Percentiles rank a stretch among this genome's conserved stretches.
Conservation (phyloP, 2,888 invertebrate genomes). For the Lomographa bimaculata region DNA sequence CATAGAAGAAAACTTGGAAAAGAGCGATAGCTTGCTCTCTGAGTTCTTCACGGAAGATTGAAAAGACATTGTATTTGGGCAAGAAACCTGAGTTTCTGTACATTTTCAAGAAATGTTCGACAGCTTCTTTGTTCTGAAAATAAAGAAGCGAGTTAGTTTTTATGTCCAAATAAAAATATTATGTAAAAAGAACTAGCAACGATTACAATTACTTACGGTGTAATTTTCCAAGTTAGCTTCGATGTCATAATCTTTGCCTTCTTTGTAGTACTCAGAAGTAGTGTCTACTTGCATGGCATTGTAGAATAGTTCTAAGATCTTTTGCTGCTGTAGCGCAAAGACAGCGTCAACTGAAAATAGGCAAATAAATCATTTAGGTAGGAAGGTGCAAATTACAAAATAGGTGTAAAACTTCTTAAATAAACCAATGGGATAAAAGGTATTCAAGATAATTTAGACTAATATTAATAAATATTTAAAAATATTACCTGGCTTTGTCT, state of each 20-base stretch:
- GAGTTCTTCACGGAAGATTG: slow-evolving; percentile 72
- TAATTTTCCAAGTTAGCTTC: slow-evolving; percentile 63
- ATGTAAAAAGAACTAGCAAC: neutral
- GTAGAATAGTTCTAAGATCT: slow-evolving; percentile 69
- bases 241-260: slow-evolving; percentile 59
- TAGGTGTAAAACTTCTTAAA: no score
- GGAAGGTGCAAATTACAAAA: no score
- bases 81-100: slow-evolving; percentile 74
- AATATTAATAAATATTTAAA: slow-evolving; percentile 26
- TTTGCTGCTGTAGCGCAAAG: slow-evolving; percentile 61
- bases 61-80: slow-evolving; percentile 76
- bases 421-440: no score
- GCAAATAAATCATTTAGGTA: slow-evolving; percentile 11
- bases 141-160: neutral
- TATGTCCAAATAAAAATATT: neutral
- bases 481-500: slow-evolving; percentile 37
- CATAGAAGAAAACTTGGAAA: slow-evolving; percentile 83
- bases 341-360: slow-evolving; percentile 43
- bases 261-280: slow-evolving; percentile 60
- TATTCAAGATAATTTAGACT: no score
- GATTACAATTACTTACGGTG: slow-evolving; percentile 48
- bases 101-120: slow-evolving; percentile 66
- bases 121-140: slow-evolving; percentile 64
- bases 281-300: slow-evolving; percentile 61
- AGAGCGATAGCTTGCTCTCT: slow-evolving; percentile 77